Base-by-base conservation (phyloP, 2,797 vertebrate species). In the Phoeniculus purpureus region DNA sequence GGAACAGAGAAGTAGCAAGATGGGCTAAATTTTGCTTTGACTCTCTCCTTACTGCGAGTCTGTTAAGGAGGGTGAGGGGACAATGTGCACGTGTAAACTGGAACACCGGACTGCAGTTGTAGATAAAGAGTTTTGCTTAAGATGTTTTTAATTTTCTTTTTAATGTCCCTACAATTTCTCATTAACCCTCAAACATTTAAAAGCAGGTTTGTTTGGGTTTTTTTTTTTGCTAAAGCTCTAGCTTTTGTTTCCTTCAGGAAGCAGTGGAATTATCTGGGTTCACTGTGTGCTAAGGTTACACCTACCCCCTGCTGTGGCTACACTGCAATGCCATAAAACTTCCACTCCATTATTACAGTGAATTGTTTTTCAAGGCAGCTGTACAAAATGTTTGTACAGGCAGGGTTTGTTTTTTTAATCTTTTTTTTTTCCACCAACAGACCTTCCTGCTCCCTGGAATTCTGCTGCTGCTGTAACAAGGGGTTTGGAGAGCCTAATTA, bases 241-340 rank as follows among this genome's bases (percentile, higher is more conserved):
- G 72, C 81, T 93, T 90, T 81, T 89, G 81, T 94, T 82, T 85
- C 89, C 79, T 90, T 62, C 84, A 93, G 92, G 93, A 92, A 94
- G 90, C 75, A 61, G 68, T 78, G 55, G 58, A 94, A 85, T 89
- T 92, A 93, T 77, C 73, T 58, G 55, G 37, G 70, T 77, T 87
- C 21, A 17, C 6, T 37, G 29, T 52, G 65, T 72, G 52, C 72
- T 87, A 66, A 72, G 70, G 90, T 92, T 89, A 89, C 84, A 78
- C 70, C 79, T 81, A 85, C 62, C 81, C 90, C 92, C 90, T 40
- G 81, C 90, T 66, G 84, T 43, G 85, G 40, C 59, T 10, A 0
- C 12, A 23, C 70, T 70, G 51, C 51, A 83, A 34, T 22, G 73
- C 70, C 75, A 52, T 58, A 71, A 71, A 87, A 85, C 65, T 87